Evolutionary conservation across 2,113 vertebrate species (phyloP), one percentile per base, ranked within the genome.

Genomic region (Hippocampus zosterae): DNA sequence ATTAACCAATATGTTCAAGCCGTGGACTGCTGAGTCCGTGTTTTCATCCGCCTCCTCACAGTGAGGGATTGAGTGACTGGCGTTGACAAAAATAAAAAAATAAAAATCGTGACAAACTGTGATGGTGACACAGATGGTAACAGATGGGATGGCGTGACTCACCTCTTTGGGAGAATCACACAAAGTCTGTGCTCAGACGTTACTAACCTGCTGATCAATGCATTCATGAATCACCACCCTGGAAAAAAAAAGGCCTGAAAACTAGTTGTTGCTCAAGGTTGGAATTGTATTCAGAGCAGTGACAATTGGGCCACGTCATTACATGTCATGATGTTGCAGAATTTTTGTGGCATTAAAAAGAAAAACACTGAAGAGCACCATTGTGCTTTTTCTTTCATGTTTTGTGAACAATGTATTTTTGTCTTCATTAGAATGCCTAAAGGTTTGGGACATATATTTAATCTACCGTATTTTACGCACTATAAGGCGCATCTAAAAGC

Each of bases 1-100:
- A 33, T 79, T 81, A 87, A 84, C 78, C 63, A 13, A 13, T 74
- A 57, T 85, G 80, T 71, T 74, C 70, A 77, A 84, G 81, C 73
- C 72, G 37, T 67, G 78, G 72, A 65, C 48, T 59, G 74, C 37
- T 65, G 68, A 77, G 37, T 52, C 25, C 71, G 67, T 71, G 69
- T 56, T 27, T 56, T 67, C 41, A n/a, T 62, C 76, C 65, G 77
- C 70, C 76, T 79, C 75, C 70, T 69, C 70, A 71, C 56, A 69
- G 55, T 27, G 46, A 67, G 18, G 46, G 70, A 69, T 77, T 77
- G 76, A 74, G 76, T 42, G 67, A 56, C 55, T 23, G 25, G 13
- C 66, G 1, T 77, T 81, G 69, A 50, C 37, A 25, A 44, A 46
- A 60, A n/a, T n/a, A 19, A 73, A 64, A 42, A 44, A 65, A 60